These are phyloP conservation scores for Dryas iulia DNA, from an alignment of 1,140 invertebrate genomes.

Conservation along the genomic window DNA sequence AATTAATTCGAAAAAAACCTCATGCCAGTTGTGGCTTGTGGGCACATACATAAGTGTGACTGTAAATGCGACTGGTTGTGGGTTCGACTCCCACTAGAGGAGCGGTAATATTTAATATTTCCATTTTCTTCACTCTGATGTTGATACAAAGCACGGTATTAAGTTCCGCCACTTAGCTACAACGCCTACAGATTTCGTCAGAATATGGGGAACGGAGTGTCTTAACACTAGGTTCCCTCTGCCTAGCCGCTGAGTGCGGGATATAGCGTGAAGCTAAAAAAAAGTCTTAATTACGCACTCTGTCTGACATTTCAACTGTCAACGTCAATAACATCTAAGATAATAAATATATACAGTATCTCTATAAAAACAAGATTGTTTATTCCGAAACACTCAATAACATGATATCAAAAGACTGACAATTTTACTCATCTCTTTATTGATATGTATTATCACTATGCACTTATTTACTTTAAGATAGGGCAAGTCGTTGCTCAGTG, in stretches of 20 bases:
- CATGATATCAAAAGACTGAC: not conserved
- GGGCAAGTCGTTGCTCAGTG: no score
- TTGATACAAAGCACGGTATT: not conserved
- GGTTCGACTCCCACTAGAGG: not conserved
- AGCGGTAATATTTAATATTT: not conserved
- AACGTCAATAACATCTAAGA: not conserved
- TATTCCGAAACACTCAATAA: not conserved
- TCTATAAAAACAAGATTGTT: not conserved
- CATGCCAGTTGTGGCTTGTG: no score
- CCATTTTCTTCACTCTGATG: not conserved
- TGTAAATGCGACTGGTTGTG: no score
- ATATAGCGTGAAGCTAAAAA: not conserved
- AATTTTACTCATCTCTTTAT: not conserved
- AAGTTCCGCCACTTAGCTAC: not conserved
- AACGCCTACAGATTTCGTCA: not conserved
- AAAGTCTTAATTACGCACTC: no score
- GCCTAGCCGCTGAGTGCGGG: not conserved
- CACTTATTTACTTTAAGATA: no score
- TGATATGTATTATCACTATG: not conserved
- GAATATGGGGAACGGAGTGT: not conserved
- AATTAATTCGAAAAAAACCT: no score
- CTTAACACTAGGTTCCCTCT: not conserved
- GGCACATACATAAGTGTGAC: no score
- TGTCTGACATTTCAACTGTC: no score
- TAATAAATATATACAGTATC: not conserved